Conservation (phyloP, 2,113 vertebrate species). For the Dendrocopos noguchii region DNA sequence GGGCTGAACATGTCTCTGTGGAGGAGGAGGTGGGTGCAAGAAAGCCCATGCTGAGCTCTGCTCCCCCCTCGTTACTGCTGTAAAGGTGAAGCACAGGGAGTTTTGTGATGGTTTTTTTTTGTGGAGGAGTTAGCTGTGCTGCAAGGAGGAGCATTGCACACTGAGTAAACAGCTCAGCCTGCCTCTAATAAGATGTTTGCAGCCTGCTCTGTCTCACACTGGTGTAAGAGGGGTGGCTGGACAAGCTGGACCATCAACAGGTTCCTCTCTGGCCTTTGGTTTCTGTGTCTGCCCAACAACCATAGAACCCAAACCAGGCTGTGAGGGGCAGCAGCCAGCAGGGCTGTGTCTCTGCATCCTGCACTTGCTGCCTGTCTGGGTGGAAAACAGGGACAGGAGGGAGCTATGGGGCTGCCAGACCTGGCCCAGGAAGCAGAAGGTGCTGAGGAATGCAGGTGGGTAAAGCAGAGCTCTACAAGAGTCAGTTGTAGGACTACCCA, state of each 20-base stretch:
- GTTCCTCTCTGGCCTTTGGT: neutral
- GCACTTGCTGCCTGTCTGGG: neutral
- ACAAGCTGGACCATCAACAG: neutral
- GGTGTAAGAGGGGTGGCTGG: neutral
- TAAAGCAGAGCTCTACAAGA: neutral
- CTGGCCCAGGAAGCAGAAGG: neutral
- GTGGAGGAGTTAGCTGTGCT: neutral
- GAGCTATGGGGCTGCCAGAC: neutral
- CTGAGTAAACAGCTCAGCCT: neutral
- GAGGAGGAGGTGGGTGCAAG: neutral
- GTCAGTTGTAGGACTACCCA: neutral
- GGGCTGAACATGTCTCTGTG: accelerated
- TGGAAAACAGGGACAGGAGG: neutral
- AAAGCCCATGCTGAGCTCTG: neutral
- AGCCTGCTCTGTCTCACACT: neutral
- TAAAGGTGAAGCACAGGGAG: neutral
- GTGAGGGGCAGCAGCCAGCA: neutral
- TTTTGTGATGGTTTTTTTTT: neutral
- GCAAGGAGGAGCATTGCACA: neutral
- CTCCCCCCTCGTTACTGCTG: neutral
- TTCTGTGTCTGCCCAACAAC: accelerated
- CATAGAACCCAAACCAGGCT: neutral
- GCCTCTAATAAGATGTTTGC: accelerated
- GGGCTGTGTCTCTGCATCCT: neutral
- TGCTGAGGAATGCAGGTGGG: neutral